These are phyloP conservation scores for Bambusicola thoracicus DNA, from an alignment of 2,113 vertebrate species.

Conservation along the genomic window DNA sequence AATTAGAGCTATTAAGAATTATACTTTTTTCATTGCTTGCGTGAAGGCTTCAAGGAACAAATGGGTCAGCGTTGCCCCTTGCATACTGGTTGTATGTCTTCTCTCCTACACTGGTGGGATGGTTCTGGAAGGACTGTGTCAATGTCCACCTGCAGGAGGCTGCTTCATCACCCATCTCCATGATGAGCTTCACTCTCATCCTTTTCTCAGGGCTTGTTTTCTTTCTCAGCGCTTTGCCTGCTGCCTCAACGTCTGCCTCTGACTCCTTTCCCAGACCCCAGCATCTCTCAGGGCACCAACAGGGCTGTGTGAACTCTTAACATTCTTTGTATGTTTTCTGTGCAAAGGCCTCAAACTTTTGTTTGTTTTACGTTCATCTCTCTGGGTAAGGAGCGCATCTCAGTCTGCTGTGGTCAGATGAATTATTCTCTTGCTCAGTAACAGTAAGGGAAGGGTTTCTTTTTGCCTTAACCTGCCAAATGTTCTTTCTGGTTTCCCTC, in stretches of 20 bases:
- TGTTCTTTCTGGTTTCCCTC: background rate
- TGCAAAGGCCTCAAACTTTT: background rate
- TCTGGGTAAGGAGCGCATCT: background rate
- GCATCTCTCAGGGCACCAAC: background rate
- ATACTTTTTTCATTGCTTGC: background rate
- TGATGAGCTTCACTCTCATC: background rate
- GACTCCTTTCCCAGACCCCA: accelerated
- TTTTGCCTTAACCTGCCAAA: background rate
- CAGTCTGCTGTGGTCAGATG: accelerated
- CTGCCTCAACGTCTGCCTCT: background rate
- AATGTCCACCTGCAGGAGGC: background rate
- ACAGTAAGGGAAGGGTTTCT: background rate
- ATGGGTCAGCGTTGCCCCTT: accelerated
- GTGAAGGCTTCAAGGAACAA: background rate
- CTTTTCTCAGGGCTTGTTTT: background rate
- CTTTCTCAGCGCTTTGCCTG: background rate
- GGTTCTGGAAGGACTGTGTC: background rate
- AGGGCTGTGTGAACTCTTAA: background rate
- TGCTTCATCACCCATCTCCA: background rate
- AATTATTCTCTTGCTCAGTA: background rate
- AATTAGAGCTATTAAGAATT: background rate
- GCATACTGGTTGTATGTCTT: background rate
- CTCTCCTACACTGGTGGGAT: background rate
- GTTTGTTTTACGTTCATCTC: accelerated
- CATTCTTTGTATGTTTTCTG: background rate